Evolutionary conservation across 1,140 invertebrate genomes (phyloP).

Genomic region (Whitmania pigra): DNA sequence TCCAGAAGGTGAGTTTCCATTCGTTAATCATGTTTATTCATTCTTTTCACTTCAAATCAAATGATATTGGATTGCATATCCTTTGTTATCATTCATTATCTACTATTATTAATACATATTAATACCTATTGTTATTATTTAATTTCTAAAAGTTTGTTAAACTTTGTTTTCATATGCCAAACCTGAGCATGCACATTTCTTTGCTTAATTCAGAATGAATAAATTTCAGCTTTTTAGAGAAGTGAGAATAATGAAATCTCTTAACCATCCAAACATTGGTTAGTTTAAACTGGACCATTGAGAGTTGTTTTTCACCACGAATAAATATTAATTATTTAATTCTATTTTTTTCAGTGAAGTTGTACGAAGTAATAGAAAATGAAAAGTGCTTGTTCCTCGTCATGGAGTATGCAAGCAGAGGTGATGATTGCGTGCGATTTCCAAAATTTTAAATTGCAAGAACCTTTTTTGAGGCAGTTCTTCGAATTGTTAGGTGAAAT

Average conservation of each 20-base stretch:
- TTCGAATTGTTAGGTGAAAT: constrained; percentile 60
- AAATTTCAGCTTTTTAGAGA: constrained; percentile 68
- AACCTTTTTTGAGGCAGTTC: not conserved
- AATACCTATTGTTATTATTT: not conserved
- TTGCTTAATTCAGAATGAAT: not conserved
- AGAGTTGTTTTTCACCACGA: not conserved
- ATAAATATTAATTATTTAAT: not conserved
- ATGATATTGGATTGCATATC: too few relatives aligned
- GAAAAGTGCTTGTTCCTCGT: constrained; percentile 98
- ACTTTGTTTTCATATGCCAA: too few relatives aligned
- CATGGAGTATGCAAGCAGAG: constrained; percentile 97
- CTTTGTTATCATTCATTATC: not conserved
- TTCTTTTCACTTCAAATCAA: too few relatives aligned
- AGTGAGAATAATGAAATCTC: constrained; percentile 99
- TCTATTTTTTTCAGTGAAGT: constrained; percentile 62
- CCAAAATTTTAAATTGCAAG: not conserved
- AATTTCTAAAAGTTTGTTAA: not conserved
- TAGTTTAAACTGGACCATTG: constrained; percentile 28
- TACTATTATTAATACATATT: not conserved
- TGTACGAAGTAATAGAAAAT: constrained; percentile 99
- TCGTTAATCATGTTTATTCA: too few relatives aligned
- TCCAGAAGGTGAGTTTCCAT: constrained; percentile 64
- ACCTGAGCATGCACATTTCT: too few relatives aligned
- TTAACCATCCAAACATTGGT: constrained; percentile 98
- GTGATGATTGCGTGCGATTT: constrained; percentile 28